Percentiles rank a stretch among this genome's conserved stretches.
phyloP scores from a whole-genome alignment of 2,888 invertebrate genomes.

The Drosophila acutilabella region DNA sequence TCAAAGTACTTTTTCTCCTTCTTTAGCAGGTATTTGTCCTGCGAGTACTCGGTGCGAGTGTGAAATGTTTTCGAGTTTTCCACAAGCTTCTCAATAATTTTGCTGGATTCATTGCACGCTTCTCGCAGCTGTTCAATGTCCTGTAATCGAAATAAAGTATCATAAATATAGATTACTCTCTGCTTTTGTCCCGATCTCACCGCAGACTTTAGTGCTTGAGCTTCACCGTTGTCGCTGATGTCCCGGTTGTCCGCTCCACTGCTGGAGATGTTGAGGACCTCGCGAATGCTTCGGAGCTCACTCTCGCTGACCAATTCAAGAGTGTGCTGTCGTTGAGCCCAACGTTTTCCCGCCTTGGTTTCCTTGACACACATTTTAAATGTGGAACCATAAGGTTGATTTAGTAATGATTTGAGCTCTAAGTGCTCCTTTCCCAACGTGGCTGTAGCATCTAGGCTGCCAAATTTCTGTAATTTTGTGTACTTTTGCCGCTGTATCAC shows the following conservation, averaged over 20 bases:
- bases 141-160: constrained; percentile 82
- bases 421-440: constrained; percentile 90
- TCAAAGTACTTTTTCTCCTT: constrained; percentile 97
- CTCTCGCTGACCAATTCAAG: constrained; percentile 86
- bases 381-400: constrained; percentile 90
- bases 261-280: constrained; percentile 88
- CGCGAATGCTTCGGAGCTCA: constrained; percentile 86
- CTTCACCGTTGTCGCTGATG: constrained; percentile 89
- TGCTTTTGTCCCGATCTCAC: constrained; percentile 1
- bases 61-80: constrained; percentile 96
- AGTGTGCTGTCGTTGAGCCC: constrained; percentile 86
- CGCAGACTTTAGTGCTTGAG: constrained; percentile 91
- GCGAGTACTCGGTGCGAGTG: constrained; percentile 95
- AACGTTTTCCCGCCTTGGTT: constrained; percentile 63
- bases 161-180: neutral
- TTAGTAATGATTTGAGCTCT: constrained; percentile 88
- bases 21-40: constrained; percentile 97
- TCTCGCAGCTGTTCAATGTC: constrained; percentile 93
- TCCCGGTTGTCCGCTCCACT: constrained; percentile 94
- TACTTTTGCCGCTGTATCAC: constrained; percentile 92
- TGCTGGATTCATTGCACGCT: constrained; percentile 90
- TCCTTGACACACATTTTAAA: constrained; percentile 90
- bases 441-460: constrained; percentile 88
- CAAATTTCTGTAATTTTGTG: constrained; percentile 91
- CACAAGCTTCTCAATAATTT: constrained; percentile 94